Evolutionary conservation across 2,113 vertebrate species (phyloP).

Genomic region (Phoenicopterus ruber): DNA sequence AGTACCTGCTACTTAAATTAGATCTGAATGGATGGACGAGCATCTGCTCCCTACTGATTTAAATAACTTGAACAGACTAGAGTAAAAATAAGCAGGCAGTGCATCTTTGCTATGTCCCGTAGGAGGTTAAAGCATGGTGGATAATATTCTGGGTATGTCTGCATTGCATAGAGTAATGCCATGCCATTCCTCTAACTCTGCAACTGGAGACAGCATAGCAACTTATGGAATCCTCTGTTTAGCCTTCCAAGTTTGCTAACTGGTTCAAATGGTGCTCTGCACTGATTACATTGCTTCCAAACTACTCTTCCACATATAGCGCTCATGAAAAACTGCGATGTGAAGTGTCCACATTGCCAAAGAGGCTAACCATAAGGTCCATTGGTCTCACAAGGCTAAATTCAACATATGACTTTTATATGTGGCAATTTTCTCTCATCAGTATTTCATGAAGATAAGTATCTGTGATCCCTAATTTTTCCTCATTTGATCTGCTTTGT

Average conservation of each 20-base stretch:
- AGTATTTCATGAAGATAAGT: neutral
- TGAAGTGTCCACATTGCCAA: neutral
- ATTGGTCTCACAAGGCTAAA: neutral
- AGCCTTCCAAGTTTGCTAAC: neutral
- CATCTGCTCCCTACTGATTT: neutral
- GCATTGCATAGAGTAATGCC: neutral
- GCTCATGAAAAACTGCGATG: neutral
- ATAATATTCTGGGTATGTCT: neutral
- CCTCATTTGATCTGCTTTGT: neutral
- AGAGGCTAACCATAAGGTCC: neutral
- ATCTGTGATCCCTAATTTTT: neutral
- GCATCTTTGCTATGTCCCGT: neutral
- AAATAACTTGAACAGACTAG: neutral
- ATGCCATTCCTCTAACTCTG: neutral
- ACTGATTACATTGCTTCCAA: neutral
- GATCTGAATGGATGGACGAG: neutral
- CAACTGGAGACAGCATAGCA: fast-evolving
- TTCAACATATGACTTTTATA: fast-evolving
- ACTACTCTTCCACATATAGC: neutral
- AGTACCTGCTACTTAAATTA: neutral
- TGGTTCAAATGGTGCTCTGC: neutral
- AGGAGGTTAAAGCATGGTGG: neutral
- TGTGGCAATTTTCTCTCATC: no score
- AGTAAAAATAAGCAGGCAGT: neutral
- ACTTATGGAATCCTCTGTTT: neutral